phyloP scores from a whole-genome alignment of 2,113 vertebrate genomes.

The Porphyrio hochstetteri region DNA sequence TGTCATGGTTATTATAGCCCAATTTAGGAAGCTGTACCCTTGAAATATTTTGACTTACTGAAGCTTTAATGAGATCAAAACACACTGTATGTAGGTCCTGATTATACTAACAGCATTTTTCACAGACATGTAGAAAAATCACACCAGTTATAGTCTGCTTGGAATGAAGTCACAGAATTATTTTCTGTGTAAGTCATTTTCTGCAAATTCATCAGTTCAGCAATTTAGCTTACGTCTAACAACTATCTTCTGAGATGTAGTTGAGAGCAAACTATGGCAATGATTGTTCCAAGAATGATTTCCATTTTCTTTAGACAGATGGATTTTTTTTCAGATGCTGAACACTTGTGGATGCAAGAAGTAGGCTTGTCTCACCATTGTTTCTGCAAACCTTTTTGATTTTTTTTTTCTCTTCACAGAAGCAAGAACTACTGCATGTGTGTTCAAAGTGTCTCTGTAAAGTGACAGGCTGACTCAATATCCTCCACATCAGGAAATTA shows the following conservation, averaged over 20 bases:
- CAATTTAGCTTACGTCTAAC: not conserved
- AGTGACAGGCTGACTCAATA: not conserved
- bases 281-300: not conserved
- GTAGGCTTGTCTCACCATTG: not conserved
- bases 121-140: not conserved
- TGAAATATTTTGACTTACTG: not conserved
- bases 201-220: not conserved
- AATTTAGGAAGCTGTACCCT: not conserved
- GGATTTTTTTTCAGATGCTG: not conserved
- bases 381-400: not conserved
- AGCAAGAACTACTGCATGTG: not conserved
- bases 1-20: not conserved
- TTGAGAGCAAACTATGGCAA: not conserved
- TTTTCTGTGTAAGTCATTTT: not conserved
- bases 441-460: not conserved
- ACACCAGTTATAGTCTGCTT: not conserved
- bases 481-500: not conserved
- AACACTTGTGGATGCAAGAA: not conserved
- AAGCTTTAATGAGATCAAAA: not conserved
- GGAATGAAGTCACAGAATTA: not conserved
- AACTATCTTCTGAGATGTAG: not conserved
- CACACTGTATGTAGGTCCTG: not conserved
- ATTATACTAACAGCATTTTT: not conserved
- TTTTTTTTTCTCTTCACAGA: not conserved
- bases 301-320: not conserved